Evolutionary conservation across 2,113 vertebrate species (phyloP).

Genomic region (Serinus canaria): DNA sequence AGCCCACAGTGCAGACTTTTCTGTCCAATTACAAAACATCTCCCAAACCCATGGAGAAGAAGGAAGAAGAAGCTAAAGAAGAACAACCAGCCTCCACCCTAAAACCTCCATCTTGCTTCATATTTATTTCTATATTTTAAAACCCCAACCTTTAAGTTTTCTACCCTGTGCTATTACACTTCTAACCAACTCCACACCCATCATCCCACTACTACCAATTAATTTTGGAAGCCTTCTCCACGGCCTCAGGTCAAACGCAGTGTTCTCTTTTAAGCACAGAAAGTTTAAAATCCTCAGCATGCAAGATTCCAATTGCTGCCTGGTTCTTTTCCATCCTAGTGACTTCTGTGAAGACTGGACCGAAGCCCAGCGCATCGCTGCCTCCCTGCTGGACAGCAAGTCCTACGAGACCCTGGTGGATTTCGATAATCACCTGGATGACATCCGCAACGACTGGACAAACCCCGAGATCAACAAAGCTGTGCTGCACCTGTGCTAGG

Average conservation of each 20-base stretch:
- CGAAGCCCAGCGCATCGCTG: conserved; percentile 90
- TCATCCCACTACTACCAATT: background rate
- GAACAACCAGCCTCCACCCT: no score
- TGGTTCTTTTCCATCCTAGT: conserved; percentile 67
- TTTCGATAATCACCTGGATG: conserved; percentile 97
- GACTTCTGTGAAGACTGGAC: conserved; percentile 95
- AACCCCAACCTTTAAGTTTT: background rate
- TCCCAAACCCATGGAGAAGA: no score
- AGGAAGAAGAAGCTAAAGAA: no score
- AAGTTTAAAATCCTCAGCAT: background rate
- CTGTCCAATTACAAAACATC: no score
- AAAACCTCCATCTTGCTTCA: no score
- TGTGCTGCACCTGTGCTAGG: conserved; percentile 91
- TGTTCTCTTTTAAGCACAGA: background rate
- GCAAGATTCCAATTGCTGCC: background rate
- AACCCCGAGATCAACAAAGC: conserved; percentile 98
- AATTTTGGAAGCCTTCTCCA: background rate
- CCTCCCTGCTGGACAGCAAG: conserved; percentile 86
- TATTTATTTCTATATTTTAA: background rate
- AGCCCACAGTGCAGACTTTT: no score
- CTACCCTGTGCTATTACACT: no score
- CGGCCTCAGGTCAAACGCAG: background rate
- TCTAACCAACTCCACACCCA: background rate
- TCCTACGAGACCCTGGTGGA: conserved; percentile 92
- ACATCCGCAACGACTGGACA: conserved; percentile 97